Conservation (phyloP, 2,888 invertebrate genomes). For the Limenitis arthemis region DNA sequence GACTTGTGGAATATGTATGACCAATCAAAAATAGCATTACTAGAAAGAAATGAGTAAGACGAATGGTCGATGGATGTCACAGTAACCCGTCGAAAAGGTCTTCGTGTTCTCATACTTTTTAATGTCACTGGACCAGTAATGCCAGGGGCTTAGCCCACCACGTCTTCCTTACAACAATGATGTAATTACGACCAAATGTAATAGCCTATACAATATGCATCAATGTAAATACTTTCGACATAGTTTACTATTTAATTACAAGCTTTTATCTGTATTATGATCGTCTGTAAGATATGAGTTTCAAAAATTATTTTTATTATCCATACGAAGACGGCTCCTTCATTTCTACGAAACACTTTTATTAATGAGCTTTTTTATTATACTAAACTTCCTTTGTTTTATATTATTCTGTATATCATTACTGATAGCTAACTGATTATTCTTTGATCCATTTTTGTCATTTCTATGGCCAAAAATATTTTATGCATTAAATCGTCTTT, state of each 20-base stretch:
- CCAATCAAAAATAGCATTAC: slow-evolving; percentile 8
- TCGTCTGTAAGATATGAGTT: not conserved
- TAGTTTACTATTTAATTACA: slow-evolving; percentile 8
- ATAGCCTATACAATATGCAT: slow-evolving; percentile 3
- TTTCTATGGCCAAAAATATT: no score
- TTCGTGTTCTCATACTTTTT: slow-evolving; percentile 61
- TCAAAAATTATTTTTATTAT: not conserved
- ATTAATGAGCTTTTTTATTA: no score
- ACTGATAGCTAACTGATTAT: no score
- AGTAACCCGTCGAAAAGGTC: slow-evolving; percentile 52
- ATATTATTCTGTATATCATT: no score
- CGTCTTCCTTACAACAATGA: slow-evolving; percentile 11
- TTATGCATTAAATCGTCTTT: no score
- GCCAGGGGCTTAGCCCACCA: slow-evolving; percentile 34
- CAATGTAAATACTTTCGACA: slow-evolving; percentile 11
- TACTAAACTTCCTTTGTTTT: no score
- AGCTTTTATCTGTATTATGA: slow-evolving; percentile 5
- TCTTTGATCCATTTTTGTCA: no score
- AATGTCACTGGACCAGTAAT: slow-evolving; percentile 59
- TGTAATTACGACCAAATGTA: slow-evolving; percentile 11
- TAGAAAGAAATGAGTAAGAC: slow-evolving; percentile 22
- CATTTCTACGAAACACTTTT: no score
- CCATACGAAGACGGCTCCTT: no score
- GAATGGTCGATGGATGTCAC: slow-evolving; percentile 45
- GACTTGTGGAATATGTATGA: not conserved